These are phyloP conservation scores for Agonopterix arenella DNA, from an alignment of 2,888 invertebrate genomes.

Conservation along the genomic window DNA sequence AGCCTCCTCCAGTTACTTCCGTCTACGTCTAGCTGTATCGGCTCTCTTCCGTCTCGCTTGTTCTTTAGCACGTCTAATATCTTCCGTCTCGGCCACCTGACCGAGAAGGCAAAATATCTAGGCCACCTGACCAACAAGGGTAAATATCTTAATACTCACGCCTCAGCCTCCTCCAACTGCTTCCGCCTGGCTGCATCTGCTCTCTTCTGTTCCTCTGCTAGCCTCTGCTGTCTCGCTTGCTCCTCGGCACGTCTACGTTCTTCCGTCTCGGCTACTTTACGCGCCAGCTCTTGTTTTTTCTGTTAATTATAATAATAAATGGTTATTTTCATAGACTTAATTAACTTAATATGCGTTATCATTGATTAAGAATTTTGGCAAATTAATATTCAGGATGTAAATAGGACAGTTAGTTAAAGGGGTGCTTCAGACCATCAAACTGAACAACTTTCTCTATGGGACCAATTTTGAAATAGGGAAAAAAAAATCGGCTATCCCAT, in stretches of 20 bases:
- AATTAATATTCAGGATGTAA: too few relatives aligned
- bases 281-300: slow-evolving; percentile 55
- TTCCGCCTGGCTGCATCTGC: slow-evolving; percentile 38
- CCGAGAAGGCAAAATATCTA: too few relatives aligned
- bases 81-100: slow-evolving; percentile 38
- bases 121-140: too few relatives aligned
- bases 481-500: too few relatives aligned
- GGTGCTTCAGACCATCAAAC: too few relatives aligned
- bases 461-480: too few relatives aligned
- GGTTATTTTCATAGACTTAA: too few relatives aligned
- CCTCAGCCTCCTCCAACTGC: slow-evolving; percentile 60
- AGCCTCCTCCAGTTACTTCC: slow-evolving; percentile 58
- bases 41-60: slow-evolving; percentile 39
- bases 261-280: slow-evolving; percentile 62
- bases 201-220: slow-evolving; percentile 47
- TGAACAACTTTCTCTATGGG: too few relatives aligned
- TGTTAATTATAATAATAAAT: slow-evolving; percentile 13
- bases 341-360: too few relatives aligned
- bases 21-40: slow-evolving; percentile 26
- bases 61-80: slow-evolving; percentile 53
- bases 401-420: too few relatives aligned
- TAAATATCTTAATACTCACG: slow-evolving; percentile 31
- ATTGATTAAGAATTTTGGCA: too few relatives aligned
- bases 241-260: slow-evolving; percentile 57
- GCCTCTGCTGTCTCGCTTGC: slow-evolving; percentile 38